phyloP scores from a whole-genome alignment of 2,113 vertebrate genomes.

The Nothocercus nigrocapillus region DNA sequence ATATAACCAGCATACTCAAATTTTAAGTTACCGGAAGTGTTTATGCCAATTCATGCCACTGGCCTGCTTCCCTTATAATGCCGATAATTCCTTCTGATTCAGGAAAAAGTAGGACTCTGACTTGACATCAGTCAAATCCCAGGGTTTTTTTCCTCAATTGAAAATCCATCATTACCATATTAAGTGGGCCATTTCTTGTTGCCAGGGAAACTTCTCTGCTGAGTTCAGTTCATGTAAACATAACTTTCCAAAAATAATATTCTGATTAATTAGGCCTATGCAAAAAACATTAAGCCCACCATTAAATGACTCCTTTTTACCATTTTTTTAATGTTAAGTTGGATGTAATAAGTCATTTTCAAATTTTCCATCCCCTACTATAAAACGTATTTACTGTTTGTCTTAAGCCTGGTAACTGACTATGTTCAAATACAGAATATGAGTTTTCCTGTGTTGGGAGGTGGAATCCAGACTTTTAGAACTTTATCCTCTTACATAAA shows the following conservation, averaged over 20 bases:
- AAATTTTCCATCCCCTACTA: neutral
- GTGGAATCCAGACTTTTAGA: neutral
- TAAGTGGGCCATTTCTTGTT: slow-evolving; percentile 70
- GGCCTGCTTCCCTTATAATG: neutral
- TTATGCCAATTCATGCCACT: neutral
- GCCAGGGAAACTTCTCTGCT: slow-evolving; percentile 60
- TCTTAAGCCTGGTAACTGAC: neutral
- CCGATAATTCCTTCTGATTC: neutral
- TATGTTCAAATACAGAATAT: neutral
- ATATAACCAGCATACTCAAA: neutral
- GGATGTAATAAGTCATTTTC: neutral
- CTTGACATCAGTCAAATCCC: slow-evolving; percentile 24
- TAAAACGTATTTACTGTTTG: neutral
- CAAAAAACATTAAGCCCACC: neutral
- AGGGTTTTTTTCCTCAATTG: slow-evolving; percentile 28
- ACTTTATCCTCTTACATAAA: rapidly evolving
- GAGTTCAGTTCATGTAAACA: slow-evolving; percentile 60
- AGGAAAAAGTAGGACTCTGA: neutral
- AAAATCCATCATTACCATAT: slow-evolving; percentile 64
- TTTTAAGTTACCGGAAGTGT: neutral
- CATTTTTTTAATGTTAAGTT: neutral
- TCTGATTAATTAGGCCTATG: slow-evolving; percentile 59
- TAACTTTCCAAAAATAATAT: slow-evolving; percentile 68
- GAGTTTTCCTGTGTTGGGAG: neutral
- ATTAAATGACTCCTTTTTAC: neutral